Evolutionary conservation across 1,140 invertebrate species (phyloP), one percentile per base, ranked within the genome.

Genomic region (Batillaria attramentaria): DNA sequence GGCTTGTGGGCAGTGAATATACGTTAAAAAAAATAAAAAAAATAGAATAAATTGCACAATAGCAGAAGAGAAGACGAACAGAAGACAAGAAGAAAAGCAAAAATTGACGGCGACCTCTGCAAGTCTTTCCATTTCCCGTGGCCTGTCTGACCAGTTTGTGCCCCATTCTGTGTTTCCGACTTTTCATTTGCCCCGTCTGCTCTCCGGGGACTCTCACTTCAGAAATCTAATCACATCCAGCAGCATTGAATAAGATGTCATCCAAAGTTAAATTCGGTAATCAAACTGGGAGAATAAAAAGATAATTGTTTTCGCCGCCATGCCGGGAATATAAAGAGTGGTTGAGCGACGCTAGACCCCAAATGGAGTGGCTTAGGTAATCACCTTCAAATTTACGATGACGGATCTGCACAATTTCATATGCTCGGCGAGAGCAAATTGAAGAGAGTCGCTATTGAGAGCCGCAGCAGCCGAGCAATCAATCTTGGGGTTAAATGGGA

Each of bases 401-500:
- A 75, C 73, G 73, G 73, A 75, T 75, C 46, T 54, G 54, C 41
- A 75, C 73, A 75, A 75, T 75, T 75, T 75, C 73, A 75, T 75
- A 75, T 75, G 73, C 62, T 75, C 62, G 35, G 46, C 60, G 54
- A 39, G 46, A 75, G 54, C 73, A 75, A 75, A 62, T 75, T 41
- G 73, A 75, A 75, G 73, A 39, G 33, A 24, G 73, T n/a, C 42
- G 54, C 54, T 39, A 54, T 28, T 35, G 13, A 62, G 3, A 24
- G 72, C 50, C 46, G n/a, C 16, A 20, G 73, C 73, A 31, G 37
- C 39, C 1, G 54, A 62, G 54, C 73, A 70, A 79, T 79, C 78
- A 73, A 79, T 79, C 78, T 66, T 79, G 70, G 78, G 62, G 72
- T 73, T 72, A 79, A 79, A 79, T 79, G 72, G 72, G 70, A 79